Base-by-base conservation (phyloP, 2,797 vertebrate genomes). In the Onychomys arenicola region DNA sequence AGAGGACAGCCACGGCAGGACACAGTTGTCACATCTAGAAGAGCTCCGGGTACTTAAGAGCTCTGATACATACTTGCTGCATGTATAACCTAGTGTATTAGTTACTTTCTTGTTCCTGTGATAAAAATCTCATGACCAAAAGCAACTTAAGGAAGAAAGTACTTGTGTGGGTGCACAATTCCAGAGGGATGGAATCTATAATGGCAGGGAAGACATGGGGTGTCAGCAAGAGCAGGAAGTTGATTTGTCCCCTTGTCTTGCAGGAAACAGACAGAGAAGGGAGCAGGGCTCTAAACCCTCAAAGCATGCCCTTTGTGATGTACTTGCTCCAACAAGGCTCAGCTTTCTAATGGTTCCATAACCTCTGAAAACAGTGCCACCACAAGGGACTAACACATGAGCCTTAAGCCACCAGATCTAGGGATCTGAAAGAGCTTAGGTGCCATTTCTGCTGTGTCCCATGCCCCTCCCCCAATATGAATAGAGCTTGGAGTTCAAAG, bases 11-110 rank as follows among this genome's bases (percentile, higher is more conserved):
- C 37, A n/a, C 13, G 7, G 5, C 46, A 19, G 14, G 63, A 59
- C 0, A n/a, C 9, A 21, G n/a, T 76, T 83, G n/a, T 89, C 34
- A 59, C 23, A 86, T 80, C 87, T 90, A 96, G 34, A 93, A 93
- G 5, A 77, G 25, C 75, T 43, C 37, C 34, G 71, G 6, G 34
- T 25, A 76, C 43, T 69, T 76, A 84, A 63, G 17, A 11, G 27
- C 25, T 46, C 93, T 49, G 77, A n/a, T 55, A 84, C 84, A 91
- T 65, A 83, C 77, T 85, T 87, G n/a, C 17, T 82, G 21, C 88
- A 63, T 91, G 34, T 57, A 78, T 89, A 75, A 75, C 32, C 69
- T 65, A 43, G 6, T 57, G 12, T 21, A 57, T 73, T 57, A 57
- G 84, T n/a, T 37, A 71, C n/a, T 73, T 73, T 12, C 2, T 32